These are phyloP conservation scores for Lasioglossum morio DNA, from an alignment of 2,888 invertebrate genomes.

Conservation along the genomic window DNA sequence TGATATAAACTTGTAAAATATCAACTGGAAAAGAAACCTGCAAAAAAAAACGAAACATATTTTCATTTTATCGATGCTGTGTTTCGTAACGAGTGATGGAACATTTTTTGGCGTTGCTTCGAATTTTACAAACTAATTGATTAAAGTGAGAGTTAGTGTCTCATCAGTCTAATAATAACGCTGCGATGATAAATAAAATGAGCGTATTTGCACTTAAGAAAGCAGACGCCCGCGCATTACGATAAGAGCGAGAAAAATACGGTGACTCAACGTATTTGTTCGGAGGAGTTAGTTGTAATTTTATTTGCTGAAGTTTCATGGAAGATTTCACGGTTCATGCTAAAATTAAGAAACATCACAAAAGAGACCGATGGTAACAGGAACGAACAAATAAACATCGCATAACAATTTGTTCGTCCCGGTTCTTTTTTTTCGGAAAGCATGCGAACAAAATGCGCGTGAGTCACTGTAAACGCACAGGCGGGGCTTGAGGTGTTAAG, in stretches of 20 bases:
- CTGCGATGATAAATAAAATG: neutral
- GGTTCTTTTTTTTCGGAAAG: neutral
- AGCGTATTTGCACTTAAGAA: slow-evolving; percentile 1
- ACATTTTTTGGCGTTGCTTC: neutral
- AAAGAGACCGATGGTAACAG: neutral
- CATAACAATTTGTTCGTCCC: neutral
- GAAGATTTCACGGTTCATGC: neutral
- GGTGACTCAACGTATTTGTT: neutral
- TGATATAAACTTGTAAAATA: neutral
- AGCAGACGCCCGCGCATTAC: neutral
- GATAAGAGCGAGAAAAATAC: neutral
- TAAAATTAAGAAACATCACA: too few relatives aligned
- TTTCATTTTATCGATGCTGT: neutral
- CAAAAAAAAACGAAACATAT: too few relatives aligned
- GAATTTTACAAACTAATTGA: neutral
- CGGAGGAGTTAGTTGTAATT: neutral
- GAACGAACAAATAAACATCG: neutral
- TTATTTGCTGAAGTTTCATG: neutral
- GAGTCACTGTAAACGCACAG: slow-evolving; percentile 1
- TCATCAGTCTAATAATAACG: neutral
- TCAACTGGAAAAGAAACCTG: neutral
- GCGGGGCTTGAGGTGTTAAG: neutral
- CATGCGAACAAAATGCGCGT: neutral
- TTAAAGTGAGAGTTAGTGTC: neutral
- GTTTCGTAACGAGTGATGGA: neutral